phyloP scores from a whole-genome alignment of 2,888 invertebrate species.

The Dasypogon diadema region DNA sequence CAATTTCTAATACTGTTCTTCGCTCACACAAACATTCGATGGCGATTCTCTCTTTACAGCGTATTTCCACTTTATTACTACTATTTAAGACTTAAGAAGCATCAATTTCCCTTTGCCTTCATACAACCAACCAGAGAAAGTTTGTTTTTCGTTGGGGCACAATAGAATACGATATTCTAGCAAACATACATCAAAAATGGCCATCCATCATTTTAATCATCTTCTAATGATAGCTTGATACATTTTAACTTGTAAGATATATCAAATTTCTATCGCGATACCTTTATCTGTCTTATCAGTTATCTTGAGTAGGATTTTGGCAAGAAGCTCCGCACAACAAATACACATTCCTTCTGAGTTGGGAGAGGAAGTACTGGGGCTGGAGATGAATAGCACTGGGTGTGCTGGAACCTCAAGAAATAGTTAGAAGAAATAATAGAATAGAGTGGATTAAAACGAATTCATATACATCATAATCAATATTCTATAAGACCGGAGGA shows the following conservation, averaged over 20 bases:
- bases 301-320: conserved; percentile 5
- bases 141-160: conserved; percentile 6
- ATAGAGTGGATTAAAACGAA: conserved; percentile 42
- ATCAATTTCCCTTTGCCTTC: no score
- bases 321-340: background rate
- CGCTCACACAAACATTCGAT: no score
- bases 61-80: no score
- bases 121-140: background rate
- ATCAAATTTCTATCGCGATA: conserved; percentile 39
- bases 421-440: conserved; percentile 34
- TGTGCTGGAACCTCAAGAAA: background rate
- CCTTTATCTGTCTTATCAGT: conserved; percentile 18
- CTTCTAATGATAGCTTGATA: conserved; percentile 43
- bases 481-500: conserved; percentile 32
- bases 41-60: no score
- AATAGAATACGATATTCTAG: conserved; percentile 27
- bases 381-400: background rate
- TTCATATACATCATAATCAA: conserved; percentile 43
- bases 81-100: no score
- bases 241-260: conserved; percentile 30
- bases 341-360: no score
- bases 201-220: conserved; percentile 46
- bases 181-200: conserved; percentile 38
- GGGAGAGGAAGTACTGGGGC: no score
- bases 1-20: no score